These are phyloP conservation scores for Watsonalla binaria DNA, from an alignment of 2,888 invertebrate genomes.

Conservation along the genomic window DNA sequence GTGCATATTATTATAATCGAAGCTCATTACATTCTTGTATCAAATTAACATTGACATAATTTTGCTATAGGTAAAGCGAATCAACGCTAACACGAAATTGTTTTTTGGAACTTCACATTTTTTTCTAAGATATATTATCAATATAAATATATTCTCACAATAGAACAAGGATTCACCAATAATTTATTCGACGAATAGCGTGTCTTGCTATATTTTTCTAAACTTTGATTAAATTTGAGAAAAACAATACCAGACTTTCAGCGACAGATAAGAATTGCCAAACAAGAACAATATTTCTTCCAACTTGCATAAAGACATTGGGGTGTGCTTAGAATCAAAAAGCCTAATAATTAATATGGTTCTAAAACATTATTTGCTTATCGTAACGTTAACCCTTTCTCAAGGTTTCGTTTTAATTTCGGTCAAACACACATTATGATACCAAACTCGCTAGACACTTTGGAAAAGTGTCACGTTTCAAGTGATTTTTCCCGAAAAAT, in stretches of 20 bases:
- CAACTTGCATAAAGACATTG: not conserved
- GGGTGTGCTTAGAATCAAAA: not conserved
- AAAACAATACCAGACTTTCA: conserved; percentile 9
- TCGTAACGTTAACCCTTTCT: no score
- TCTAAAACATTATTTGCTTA: not conserved
- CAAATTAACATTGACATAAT: not conserved
- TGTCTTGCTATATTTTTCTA: no score
- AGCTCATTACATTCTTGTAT: not conserved
- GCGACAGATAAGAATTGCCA: not conserved
- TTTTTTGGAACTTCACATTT: no score
- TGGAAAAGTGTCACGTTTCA: conserved; percentile 19
- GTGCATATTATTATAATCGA: conserved; percentile 2
- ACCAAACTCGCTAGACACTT: not conserved
- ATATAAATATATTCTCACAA: no score
- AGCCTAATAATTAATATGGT: not conserved
- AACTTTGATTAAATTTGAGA: conserved; percentile 10
- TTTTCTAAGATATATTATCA: no score
- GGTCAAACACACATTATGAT: no score
- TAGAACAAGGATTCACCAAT: no score
- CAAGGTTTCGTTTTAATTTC: no score
- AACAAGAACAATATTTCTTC: not conserved
- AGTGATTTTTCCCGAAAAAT: conserved; percentile 6
- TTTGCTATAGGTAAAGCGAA: not conserved
- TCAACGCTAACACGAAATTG: no score
- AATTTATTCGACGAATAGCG: no score